These are phyloP conservation scores for Marisa cornuarietis DNA, from an alignment of 1,140 invertebrate species.

Conservation along the genomic window DNA sequence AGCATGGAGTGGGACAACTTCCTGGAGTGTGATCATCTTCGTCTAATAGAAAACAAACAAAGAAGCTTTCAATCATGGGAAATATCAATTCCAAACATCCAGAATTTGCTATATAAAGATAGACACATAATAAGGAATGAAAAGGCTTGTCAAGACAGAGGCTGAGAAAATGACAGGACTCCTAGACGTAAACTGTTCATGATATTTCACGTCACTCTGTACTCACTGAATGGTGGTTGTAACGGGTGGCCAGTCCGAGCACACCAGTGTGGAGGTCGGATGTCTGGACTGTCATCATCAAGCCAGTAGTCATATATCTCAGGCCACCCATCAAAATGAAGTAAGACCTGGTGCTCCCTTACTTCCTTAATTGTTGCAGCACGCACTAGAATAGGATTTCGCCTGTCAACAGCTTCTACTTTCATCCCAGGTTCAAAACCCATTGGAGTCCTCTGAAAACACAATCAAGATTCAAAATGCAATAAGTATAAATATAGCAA, in stretches of 20 bases:
- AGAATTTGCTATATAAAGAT: neutral
- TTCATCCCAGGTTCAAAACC: slow-evolving; percentile 60
- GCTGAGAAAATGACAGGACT: neutral
- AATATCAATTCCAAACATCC: neutral
- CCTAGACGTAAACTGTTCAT: neutral
- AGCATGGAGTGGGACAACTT: slow-evolving; percentile 67
- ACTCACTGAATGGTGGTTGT: slow-evolving; percentile 75
- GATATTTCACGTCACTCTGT: neutral
- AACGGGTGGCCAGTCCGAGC: slow-evolving; percentile 85
- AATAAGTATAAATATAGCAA: neutral
- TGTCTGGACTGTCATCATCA: slow-evolving; percentile 65
- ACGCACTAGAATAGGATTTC: slow-evolving; percentile 83
- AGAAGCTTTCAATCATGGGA: neutral
- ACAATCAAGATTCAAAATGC: neutral
- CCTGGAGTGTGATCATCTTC: slow-evolving; percentile 42
- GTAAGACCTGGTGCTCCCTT: slow-evolving; percentile 82
- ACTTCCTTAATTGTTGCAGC: slow-evolving; percentile 86
- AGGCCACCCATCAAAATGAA: slow-evolving; percentile 93
- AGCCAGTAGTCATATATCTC: slow-evolving; percentile 88
- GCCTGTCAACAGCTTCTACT: slow-evolving; percentile 63
- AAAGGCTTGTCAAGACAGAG: neutral
- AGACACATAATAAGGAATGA: too few species aligned
- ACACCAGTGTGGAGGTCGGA: slow-evolving; percentile 65
- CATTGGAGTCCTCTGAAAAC: slow-evolving; percentile 62
- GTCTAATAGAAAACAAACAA: slow-evolving; percentile 19